Conservation (phyloP, 2,113 vertebrate species). For the Sturnira hondurensis region DNA sequence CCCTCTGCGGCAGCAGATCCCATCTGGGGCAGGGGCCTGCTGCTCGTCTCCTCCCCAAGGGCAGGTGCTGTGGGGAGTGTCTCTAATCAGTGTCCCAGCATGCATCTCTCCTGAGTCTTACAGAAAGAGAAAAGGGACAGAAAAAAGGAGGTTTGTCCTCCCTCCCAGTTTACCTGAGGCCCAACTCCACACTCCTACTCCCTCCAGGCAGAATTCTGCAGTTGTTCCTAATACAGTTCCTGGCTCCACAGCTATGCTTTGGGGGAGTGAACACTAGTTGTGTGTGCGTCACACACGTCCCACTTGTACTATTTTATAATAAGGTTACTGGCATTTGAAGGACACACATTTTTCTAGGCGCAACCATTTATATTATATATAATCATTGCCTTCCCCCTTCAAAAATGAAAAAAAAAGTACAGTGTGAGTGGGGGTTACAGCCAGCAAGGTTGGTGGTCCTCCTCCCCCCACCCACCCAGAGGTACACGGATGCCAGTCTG, state of each 20-base stretch:
- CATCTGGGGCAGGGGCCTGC: neutral
- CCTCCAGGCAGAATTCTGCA: neutral
- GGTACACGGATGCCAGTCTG: neutral
- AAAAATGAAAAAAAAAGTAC: neutral
- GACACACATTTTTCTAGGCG: conserved; percentile 3
- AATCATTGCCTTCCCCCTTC: neutral
- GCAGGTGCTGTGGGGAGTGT: neutral
- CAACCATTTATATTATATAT: neutral
- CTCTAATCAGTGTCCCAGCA: neutral
- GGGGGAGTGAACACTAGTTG: neutral
- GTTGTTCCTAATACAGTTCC: neutral
- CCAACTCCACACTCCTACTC: neutral
- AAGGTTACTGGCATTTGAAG: neutral
- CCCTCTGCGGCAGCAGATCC: neutral
- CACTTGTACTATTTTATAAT: neutral
- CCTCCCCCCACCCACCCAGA: neutral
- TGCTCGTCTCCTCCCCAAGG: neutral
- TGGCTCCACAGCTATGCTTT: neutral
- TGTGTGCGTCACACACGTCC: neutral
- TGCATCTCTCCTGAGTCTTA: neutral
- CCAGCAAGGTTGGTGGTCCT: neutral
- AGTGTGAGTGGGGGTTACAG: neutral
- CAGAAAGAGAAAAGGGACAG: neutral
- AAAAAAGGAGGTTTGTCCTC: neutral
- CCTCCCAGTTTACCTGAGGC: neutral